Conservation (phyloP, 2,888 invertebrate genomes). For the Iselma pallidipennis region DNA sequence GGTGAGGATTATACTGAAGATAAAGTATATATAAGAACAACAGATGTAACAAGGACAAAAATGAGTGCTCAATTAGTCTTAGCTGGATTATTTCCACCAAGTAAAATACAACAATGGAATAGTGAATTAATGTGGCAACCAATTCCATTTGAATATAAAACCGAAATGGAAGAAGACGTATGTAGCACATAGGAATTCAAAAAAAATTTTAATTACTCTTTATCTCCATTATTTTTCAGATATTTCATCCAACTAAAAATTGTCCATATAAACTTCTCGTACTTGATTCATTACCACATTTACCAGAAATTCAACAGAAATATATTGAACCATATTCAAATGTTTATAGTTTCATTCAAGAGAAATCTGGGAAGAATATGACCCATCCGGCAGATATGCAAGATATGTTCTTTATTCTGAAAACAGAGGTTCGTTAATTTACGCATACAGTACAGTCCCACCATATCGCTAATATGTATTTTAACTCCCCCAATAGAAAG, state of each 20-base stretch:
- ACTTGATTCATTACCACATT: constrained; percentile 24
- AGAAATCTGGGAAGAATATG: constrained; percentile 35
- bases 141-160: constrained; percentile 36
- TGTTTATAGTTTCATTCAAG: constrained; percentile 32
- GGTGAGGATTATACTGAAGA: constrained; percentile 62
- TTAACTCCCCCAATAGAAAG: constrained; percentile 28
- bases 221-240: constrained; percentile 18
- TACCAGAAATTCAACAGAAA: constrained; percentile 28
- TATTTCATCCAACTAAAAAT: constrained; percentile 32
- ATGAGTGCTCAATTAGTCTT: constrained; percentile 70
- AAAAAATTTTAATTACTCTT: background rate
- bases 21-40: constrained; percentile 64
- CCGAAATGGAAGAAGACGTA: constrained; percentile 40
- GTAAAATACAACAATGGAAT: constrained; percentile 61
- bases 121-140: constrained; percentile 69
- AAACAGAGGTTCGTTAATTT: constrained; percentile 31
- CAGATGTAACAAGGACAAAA: constrained; percentile 70
- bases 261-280: constrained; percentile 29
- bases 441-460: background rate
- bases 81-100: constrained; percentile 69
- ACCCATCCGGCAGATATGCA: constrained; percentile 33
- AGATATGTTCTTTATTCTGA: constrained; percentile 39
- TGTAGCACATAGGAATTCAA: no score
- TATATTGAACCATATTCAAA: constrained; percentile 36
- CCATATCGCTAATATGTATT: background rate